These are phyloP conservation scores for Cephonodes hylas DNA, from an alignment of 2,888 invertebrate species.

Conservation along the genomic window DNA sequence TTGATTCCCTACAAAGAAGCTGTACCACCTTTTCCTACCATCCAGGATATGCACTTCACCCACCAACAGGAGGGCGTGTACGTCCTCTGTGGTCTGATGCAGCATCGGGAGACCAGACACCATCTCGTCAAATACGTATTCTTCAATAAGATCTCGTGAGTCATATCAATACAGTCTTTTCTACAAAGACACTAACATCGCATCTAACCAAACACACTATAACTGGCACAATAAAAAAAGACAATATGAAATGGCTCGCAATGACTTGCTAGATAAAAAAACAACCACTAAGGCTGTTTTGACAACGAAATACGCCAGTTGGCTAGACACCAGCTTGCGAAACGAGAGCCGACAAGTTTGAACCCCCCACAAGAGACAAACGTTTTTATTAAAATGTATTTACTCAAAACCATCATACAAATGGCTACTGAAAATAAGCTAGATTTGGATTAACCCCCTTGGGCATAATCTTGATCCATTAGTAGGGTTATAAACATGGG, in stretches of 20 bases:
- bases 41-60: constrained; percentile 69
- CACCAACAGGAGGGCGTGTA: constrained; percentile 82
- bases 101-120: constrained; percentile 83
- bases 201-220: no score
- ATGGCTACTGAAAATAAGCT: neutral
- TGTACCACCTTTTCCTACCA: neutral
- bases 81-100: constrained; percentile 82
- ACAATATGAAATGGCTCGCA: no score
- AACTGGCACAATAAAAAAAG: no score
- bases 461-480: neutral
- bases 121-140: constrained; percentile 83
- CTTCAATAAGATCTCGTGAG: constrained; percentile 81
- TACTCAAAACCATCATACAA: no score
- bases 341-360: no score
- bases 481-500: neutral
- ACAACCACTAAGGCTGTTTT: no score
- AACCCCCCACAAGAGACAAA: no score
- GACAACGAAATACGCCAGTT: no score
- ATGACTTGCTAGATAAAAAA: no score
- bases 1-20: neutral
- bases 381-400: no score
- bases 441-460: neutral
- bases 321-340: no score
- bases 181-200: no score
- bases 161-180: neutral